Conservation (phyloP, 2,113 vertebrate genomes). For the Myiopsitta monachus region DNA sequence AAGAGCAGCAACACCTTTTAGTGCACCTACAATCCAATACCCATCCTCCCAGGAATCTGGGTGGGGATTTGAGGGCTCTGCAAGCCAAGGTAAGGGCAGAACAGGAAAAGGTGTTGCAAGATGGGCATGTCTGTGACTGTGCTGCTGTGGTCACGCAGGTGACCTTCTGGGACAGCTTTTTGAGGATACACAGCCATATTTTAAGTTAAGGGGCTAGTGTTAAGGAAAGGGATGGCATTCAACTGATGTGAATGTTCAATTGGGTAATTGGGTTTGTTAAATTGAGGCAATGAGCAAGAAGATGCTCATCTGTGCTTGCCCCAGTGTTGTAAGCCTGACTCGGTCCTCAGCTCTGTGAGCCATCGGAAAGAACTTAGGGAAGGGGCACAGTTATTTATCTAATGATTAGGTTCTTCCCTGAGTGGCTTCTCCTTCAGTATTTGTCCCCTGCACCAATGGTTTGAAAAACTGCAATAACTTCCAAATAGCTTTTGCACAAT, state of each 20-base stretch:
- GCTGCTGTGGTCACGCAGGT: background rate
- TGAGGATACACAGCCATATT: rapidly evolving
- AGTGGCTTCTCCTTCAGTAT: background rate
- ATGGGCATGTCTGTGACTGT: rapidly evolving
- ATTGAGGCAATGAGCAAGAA: background rate
- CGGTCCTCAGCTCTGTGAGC: background rate
- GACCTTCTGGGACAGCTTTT: background rate
- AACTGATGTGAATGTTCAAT: background rate
- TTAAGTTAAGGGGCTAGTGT: background rate
- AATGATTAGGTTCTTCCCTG: background rate
- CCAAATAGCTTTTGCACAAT: background rate
- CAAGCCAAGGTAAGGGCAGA: background rate
- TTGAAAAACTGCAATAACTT: background rate
- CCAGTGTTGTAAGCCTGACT: background rate
- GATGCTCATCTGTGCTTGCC: background rate
- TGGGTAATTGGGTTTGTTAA: background rate
- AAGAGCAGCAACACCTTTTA: background rate
- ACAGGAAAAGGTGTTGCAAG: background rate
- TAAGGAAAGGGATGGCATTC: background rate
- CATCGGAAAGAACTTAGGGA: background rate
- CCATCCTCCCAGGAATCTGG: background rate
- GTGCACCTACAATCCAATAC: background rate
- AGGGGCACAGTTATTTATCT: background rate
- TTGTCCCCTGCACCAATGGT: background rate
- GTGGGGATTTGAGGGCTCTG: background rate